Base-by-base conservation (phyloP, 2,113 vertebrate species). In the Callospermophilus lateralis region DNA sequence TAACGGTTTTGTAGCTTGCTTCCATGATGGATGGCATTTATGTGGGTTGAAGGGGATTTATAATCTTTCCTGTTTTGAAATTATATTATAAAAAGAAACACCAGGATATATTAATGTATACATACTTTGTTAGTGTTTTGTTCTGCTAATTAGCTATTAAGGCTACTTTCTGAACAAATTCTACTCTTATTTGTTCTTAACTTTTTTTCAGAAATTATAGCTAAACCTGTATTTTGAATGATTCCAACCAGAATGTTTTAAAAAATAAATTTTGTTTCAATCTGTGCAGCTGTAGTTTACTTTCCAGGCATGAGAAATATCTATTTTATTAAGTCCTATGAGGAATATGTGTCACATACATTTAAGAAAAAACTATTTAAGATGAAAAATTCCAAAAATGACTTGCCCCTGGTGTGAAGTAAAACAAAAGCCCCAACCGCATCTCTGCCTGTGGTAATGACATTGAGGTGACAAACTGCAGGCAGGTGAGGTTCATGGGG, bases 291-390 rank as follows among this genome's bases (percentile, higher is more conserved):
- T 97, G 97, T 98, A 97, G 96, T 97, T 98, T 97, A 97, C 93
- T 98, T 98, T 93, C 61, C 78, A 98, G 68, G 88, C 92, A 91
- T 93, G 92, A 95, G 87, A 93, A 93, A 96, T 93, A 95, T 77
- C 96, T 97, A 86, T 98, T 98, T 98, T 98, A 98, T 98, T 98
- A 98, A 97, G 97, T 96, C 96, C 97, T 96, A 67, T 63, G 97
- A 97, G 97, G 94, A 97, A 96, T 97, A 96, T 94, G 92, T 98
- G 97, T 98, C 98, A 98, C 96, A 98, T 98, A 97, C 95, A 97
- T 97, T 98, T 97, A 97, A 98, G 95, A 93, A 95, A 95, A 97
- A 97, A 96, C 96, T 98, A 84, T 95, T 98, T 95, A 97, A 97
- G 92, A 98, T 98, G 97, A 98, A 98, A 98, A 97, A 97, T 97